Base-by-base conservation (phyloP, 2,113 vertebrate genomes). In the Odocoileus virginianus region DNA sequence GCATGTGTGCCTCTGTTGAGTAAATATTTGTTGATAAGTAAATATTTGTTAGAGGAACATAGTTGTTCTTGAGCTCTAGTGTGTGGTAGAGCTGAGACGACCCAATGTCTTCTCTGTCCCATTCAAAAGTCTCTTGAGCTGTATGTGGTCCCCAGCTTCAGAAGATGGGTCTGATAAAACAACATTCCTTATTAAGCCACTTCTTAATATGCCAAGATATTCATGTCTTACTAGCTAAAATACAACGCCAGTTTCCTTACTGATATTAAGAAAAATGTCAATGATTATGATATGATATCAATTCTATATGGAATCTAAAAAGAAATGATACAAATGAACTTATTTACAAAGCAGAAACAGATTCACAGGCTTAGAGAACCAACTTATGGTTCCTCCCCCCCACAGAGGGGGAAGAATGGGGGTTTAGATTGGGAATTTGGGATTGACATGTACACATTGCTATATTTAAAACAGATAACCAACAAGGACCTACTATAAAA, bases 361-460 rank as follows among this genome's bases (percentile, higher is more conserved):
- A 76, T 27, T 76, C 71, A 76, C 23, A 76, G 23, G 25, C 23
- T 76, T 43, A 43, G 71, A 43, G 36, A 76, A 76, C 71, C 21
- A 13, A 43, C 21, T 76, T 76, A 43, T 7, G 36, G 23, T 25
- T 57, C 52, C 5, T 10, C 19, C 67, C 5, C 9, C 8, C 21
- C 4, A 4, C 61, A 36, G 19, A 0, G 0, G 36, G 11, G 21
- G 11, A 7, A 74, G 21, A 23, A 6, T 43, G 0, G 36, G 36
- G 64, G 36, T n/a, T n/a, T 27, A 74, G 71, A 76, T 5, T 43
- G 23, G 71, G 36, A 43, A 76, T 13, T 27, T 76, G 36, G 36
- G 71, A 43, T 76, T 76, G 23, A 27, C 36, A 43, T 25, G 71
- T 76, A 76, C 23, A 43, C 36, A 76, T 0, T 43, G 23, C 71